phyloP scores from a whole-genome alignment of 2,888 invertebrate species.

The Noctua fimbriata region DNA sequence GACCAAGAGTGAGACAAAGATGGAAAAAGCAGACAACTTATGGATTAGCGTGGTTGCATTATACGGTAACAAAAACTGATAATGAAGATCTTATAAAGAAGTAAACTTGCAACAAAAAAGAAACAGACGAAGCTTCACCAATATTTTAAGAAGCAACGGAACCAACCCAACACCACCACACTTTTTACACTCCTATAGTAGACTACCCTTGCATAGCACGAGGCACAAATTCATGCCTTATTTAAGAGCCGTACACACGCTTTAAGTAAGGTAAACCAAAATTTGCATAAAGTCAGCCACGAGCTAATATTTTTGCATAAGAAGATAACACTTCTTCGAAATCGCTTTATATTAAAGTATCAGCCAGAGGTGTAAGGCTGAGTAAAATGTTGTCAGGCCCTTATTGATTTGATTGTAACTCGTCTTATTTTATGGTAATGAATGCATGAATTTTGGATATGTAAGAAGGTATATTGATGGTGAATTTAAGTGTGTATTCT shows the following conservation, averaged over 20 bases:
- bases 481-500: conserved; percentile 57
- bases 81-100: conserved; percentile 5
- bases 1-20: not conserved
- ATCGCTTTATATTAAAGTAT: conserved; percentile 76
- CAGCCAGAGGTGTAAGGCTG: conserved; percentile 72
- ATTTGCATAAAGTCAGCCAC: conserved; percentile 89
- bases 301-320: conserved; percentile 89
- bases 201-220: conserved; percentile 81
- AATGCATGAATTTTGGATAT: conserved; percentile 64
- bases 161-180: conserved; percentile 55
- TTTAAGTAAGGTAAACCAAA: conserved; percentile 80
- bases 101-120: conserved; percentile 23
- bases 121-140: conserved; percentile 26
- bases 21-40: not conserved
- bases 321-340: conserved; percentile 86
- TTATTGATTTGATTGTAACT: conserved; percentile 74
- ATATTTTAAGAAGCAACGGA: conserved; percentile 56
- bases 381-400: conserved; percentile 67
- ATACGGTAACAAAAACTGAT: not conserved
- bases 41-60: not conserved
- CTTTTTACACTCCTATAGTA: conserved; percentile 79
- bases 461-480: conserved; percentile 61
- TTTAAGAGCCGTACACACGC: conserved; percentile 82
- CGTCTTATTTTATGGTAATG: conserved; percentile 75
- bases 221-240: conserved; percentile 78